Evolutionary conservation across 2,888 invertebrate species (phyloP), one percentile per base, ranked within the genome.

Genomic region (Lithophane ornitopus): DNA sequence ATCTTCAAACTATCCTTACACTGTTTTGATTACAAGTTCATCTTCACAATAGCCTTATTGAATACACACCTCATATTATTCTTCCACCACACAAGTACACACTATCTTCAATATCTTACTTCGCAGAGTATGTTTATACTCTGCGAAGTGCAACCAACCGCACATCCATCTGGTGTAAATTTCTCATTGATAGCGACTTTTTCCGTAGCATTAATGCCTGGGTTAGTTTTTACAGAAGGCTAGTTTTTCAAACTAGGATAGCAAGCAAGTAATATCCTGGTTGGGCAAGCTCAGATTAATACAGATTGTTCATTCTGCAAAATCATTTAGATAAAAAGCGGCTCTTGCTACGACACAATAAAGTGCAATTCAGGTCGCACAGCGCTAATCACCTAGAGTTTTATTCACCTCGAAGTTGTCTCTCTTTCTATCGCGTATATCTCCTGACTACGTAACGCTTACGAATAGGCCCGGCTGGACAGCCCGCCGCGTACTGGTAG

Each of bases 1-100:
- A 49, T 26, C 39, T 34, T 26, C 41, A 26, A 52, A 22, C 28
- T 26, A 4, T 16, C 12, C 19, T 16, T 12, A 39, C 7, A n/a
- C 9, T 62, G 28, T 69, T 65, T 52, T 79, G n/a, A n/a, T 52
- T 34, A 39, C 46, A 71, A 26, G 19, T 39, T 63, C 26, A 34
- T 41, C 39, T 39, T 41, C 12, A 71, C 71, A 79, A 78, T 65
- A 58, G 44, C 22, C 7, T 46, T 80, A 80, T 80, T 79, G 41
- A 69, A 76, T 58, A 76, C 39, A 58, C 76, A n/a, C 16, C 12
- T 14, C 19, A 54, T 74, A n/a, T 74, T 44, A 44, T 74, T 74
- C 12, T 44, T 61, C 19, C 41, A 28, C 11, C 6, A 41, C 75
- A 39, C 16, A 58, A 22, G 16, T 66, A n/a, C n/a, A 14, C 41